These are phyloP conservation scores for Psettodes erumei DNA, from an alignment of 2,113 vertebrate species.

Conservation along the genomic window DNA sequence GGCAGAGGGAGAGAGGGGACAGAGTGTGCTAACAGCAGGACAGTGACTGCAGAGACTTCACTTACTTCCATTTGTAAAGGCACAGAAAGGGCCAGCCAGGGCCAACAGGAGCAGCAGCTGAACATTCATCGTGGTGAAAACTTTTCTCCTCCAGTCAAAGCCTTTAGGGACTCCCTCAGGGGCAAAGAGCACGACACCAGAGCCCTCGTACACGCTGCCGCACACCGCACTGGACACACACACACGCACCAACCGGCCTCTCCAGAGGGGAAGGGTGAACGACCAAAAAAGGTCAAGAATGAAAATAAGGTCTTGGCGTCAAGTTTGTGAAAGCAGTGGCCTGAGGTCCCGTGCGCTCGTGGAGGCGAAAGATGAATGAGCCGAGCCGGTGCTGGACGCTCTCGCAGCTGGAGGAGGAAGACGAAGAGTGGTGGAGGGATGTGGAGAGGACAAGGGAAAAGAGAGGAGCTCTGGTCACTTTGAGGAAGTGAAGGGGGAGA, in stretches of 20 bases:
- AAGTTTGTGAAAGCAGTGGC: conserved; percentile 4
- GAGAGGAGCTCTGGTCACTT: conserved; percentile 58
- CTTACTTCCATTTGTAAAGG: conserved; percentile 79
- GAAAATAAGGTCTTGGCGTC: conserved; percentile 31
- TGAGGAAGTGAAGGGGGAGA: conserved; percentile 55
- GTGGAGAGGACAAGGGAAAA: conserved; percentile 54
- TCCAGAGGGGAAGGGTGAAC: conserved; percentile 26
- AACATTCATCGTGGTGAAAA: conserved; percentile 68
- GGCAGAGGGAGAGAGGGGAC: conserved; percentile 52
- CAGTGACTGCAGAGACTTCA: conserved; percentile 45
- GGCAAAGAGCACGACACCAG: conserved; percentile 56
- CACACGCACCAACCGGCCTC: conserved; percentile 40
- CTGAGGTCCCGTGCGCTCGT: conserved; percentile 23
- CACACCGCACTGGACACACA: conserved; percentile 23
- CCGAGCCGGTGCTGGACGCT: neutral
- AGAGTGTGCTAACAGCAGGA: conserved; percentile 63
- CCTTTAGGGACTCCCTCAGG: conserved; percentile 38
- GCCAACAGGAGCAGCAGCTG: conserved; percentile 77
- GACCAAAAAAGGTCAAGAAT: conserved; percentile 32
- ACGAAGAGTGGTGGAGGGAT: conserved; percentile 52
- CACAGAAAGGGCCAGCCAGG: conserved; percentile 73
- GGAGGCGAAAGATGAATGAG: conserved; percentile 11
- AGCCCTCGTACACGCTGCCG: conserved; percentile 25
- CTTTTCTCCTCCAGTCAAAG: conserved; percentile 49
- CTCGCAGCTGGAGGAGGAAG: conserved; percentile 20